Base-by-base conservation (phyloP, 1,140 invertebrate genomes). In the Asobara japonica region DNA sequence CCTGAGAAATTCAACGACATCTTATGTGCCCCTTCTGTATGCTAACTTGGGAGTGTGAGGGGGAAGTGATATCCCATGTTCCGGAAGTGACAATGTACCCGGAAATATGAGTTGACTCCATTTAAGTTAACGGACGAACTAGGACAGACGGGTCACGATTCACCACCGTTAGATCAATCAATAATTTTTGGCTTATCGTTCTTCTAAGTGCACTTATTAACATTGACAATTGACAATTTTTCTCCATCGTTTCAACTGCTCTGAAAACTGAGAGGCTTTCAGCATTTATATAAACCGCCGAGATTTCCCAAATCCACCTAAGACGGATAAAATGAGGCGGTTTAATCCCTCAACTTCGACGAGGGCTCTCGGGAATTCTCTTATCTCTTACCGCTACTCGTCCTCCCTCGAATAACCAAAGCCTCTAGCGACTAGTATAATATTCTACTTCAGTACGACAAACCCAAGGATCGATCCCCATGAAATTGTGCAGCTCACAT, bases 381-480 rank as follows among this genome's bases (percentile, higher is more conserved):
- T 71, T 71, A 71, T 71, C 69, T 36, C 38, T 25, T 1, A 65
- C n/a, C 64, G n/a, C 38, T 65, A 36, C 27, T 18, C 25, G 27
- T 56, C 51, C 22, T 20, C 18, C 22, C 62, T 65, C 33, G 18
- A 36, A 65, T 22, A 30, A 22, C 18, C 31, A 20, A 64, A 65
- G 62, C 20, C 62, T 65, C 30, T 16, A 38, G 1, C 18, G 18
- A 16, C n/a, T 65, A 33, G 18, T 20, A 8, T 38, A 30, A 65
- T 33, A 25, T 65, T 33, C 33, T 22, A 65, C 30, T 65, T 16
- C 33, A 38, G 11, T n/a, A 65, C 30, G 33, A 22, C 20, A 65
- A 20, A 33, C 2, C 30, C 3, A 22, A 7, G 5, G 62, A 22
- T 22, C 30, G n/a, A 20, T 38, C 13, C 18, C 11, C 30, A 16